Evolutionary conservation across 2,888 invertebrate species (phyloP), one percentile per base, ranked within the genome.

Genomic region (Eristalis intricaria): DNA sequence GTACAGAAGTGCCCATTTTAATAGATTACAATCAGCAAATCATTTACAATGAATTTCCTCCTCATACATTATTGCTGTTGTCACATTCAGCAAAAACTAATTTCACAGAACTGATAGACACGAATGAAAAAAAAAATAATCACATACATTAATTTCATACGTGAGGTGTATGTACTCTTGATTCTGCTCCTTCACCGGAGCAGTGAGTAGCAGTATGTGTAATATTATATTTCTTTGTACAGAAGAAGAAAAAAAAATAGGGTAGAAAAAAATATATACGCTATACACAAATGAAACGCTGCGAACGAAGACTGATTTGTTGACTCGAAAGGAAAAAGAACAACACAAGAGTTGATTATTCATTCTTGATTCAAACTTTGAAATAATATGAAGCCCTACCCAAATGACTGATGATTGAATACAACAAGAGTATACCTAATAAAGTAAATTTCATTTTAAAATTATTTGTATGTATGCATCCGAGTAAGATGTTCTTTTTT

Each of bases 381-480:
- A 71, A 64, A 77, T 76, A 85, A 74, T 66, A 32, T n/a, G 61
- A 4, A 58, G 81, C 84, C 81, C 84, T 84, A 75, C 75, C 83
- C 78, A 58, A 77, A 23, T 29, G 63, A 68, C 66, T n/a, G n/a
- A 23, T 29, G n/a, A 38, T 71, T 77, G 35, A 61, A 69, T 63
- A 40, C 26, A 35, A 32, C 1, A 64, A 19, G 13, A 29, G 80
- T 80, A 56, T 81, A 75, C 63, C 35, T 32, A 66, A 43, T 74
- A 35, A 19, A 70, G 68, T 15, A 35, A 58, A 68, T 73, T 73
- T 58, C 50, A 35, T 77, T 85, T 81, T 19, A 29, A 75, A 84
- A 76, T 66, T 80, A 29, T 77, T 85, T 85, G 77, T 82, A 77
- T 85, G 81, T 82, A 85, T 69, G 26, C 50, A 50, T 50, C 68